These are phyloP conservation scores for Eupithecia centaureata DNA, from an alignment of 2,888 invertebrate species.

Conservation along the genomic window DNA sequence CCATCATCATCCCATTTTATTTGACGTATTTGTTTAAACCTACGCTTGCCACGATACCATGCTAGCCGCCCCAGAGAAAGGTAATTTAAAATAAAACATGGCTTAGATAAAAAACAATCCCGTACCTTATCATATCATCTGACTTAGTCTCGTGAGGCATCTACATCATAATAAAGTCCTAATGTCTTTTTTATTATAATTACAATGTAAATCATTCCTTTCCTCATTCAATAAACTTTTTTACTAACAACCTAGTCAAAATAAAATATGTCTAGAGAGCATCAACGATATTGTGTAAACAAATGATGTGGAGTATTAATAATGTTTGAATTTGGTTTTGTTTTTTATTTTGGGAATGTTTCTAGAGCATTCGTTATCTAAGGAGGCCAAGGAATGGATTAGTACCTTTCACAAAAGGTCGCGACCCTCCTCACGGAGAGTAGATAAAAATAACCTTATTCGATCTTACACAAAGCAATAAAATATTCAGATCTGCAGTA, in stretches of 20 bases:
- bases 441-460: constrained; percentile 11
- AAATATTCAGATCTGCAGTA: constrained; percentile 10
- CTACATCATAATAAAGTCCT: neutral
- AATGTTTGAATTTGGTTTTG: neutral
- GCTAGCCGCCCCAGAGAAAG: neutral
- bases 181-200: neutral
- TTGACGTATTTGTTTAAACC: neutral
- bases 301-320: too few relatives aligned
- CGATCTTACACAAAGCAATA: constrained; percentile 10
- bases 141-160: neutral
- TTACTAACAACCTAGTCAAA: neutral
- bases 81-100: neutral
- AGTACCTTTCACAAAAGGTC: constrained; percentile 15
- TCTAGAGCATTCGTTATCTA: neutral
- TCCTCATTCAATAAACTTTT: neutral
- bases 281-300: neutral
- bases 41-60: neutral
- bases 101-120: neutral
- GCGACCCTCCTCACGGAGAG: constrained; percentile 12
- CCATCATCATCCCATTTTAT: too few relatives aligned
- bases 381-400: constrained; percentile 2
- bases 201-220: neutral
- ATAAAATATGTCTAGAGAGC: neutral
- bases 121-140: neutral
- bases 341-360: neutral